A percentile compares a stretch with the other conserved stretches of the same genome.
Evolutionary conservation across 2,113 vertebrate species (phyloP).

Genomic region (Prolemur simus): DNA sequence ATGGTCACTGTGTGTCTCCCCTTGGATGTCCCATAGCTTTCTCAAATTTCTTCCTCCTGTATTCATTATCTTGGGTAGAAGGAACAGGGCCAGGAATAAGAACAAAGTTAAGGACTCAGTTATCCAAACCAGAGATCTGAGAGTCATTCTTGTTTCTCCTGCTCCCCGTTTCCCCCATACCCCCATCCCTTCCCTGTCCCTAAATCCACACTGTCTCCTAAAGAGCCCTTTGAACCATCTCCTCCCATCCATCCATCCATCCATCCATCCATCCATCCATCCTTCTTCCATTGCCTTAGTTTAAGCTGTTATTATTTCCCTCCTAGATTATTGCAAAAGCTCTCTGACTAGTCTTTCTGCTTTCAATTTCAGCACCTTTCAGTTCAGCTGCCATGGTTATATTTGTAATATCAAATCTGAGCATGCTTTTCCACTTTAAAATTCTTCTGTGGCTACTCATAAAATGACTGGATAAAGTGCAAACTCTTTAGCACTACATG

Average conservation of each 20-base stretch:
- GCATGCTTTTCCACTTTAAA: slow-evolving; percentile 14
- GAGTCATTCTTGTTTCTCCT: background rate
- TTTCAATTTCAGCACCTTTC: background rate
- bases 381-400: background rate
- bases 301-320: background rate
- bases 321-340: background rate
- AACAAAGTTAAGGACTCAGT: background rate
- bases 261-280: background rate
- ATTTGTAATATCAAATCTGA: slow-evolving; percentile 1
- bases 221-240: background rate
- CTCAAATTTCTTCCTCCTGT: slow-evolving; percentile 22
- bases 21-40: background rate
- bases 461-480: slow-evolving; percentile 20
- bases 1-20: background rate
- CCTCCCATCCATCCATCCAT: background rate
- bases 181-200: background rate
- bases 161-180: background rate
- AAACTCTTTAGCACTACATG: background rate
- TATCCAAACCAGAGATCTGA: background rate
- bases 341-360: background rate
- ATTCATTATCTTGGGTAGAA: slow-evolving; percentile 6
- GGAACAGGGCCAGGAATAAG: background rate
- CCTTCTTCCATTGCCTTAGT: background rate
- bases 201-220: background rate
- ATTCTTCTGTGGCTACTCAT: background rate